Percentiles rank a stretch among this genome's conserved stretches.
Conservation (phyloP, 2,888 invertebrate species). For the Glomeris marginata region DNA sequence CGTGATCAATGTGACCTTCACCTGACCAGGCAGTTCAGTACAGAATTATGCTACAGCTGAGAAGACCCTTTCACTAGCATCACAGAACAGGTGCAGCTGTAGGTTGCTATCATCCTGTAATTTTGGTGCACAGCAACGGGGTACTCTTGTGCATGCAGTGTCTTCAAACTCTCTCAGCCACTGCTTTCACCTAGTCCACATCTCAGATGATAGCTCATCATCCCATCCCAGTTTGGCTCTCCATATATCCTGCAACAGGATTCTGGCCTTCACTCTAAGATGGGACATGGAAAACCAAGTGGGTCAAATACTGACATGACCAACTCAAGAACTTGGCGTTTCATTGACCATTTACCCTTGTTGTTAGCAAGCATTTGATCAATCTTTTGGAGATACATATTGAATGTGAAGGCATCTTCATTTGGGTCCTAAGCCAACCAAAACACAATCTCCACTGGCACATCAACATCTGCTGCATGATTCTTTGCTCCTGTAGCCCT, state of each 20-base stretch:
- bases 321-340: conserved; percentile 13
- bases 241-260: conserved; percentile 23
- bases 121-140: too few species aligned
- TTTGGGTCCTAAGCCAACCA: conserved; percentile 3
- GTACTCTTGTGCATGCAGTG: too few species aligned
- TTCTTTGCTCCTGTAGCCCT: too few species aligned
- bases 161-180: background rate
- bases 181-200: background rate
- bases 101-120: too few species aligned
- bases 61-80: conserved; percentile 16
- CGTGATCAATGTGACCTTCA: background rate
- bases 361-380: conserved; percentile 10
- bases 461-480: background rate
- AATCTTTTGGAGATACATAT: background rate
- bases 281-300: conserved; percentile 21
- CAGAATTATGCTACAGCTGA: conserved; percentile 12
- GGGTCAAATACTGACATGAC: conserved; percentile 24
- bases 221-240: conserved; percentile 20
- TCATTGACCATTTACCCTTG: conserved; percentile 9
- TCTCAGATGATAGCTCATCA: conserved; percentile 16
- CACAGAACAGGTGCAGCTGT: conserved; percentile 16
- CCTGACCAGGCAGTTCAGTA: background rate
- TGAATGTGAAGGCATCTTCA: conserved; percentile 1
- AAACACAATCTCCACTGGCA: background rate
- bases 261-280: conserved; percentile 19